Percentiles rank a stretch among this genome's conserved stretches.
These are phyloP conservation scores for Mantis religiosa DNA, from an alignment of 2,888 invertebrate genomes.

Conservation along the genomic window DNA sequence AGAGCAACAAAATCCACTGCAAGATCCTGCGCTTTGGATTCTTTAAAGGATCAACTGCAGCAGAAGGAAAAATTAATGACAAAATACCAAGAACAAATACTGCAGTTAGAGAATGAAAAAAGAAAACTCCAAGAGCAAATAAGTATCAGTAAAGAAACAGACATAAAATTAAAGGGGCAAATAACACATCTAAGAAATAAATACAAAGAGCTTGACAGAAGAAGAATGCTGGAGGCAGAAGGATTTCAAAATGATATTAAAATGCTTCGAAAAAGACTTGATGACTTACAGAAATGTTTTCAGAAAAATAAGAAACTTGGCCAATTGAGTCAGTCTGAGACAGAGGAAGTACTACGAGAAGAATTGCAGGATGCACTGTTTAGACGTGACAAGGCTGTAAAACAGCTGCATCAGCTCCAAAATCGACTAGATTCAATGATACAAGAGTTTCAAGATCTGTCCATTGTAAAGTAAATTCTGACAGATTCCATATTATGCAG, in stretches of 20 bases:
- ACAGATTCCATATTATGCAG: no score
- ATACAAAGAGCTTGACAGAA: conserved; percentile 43
- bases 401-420: background rate
- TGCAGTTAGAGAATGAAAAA: conserved; percentile 10
- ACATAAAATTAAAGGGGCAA: conserved; percentile 42
- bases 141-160: conserved; percentile 35
- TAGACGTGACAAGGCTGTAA: background rate
- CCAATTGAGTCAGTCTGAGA: background rate
- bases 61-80: conserved; percentile 16
- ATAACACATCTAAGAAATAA: conserved; percentile 42
- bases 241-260: conserved; percentile 46
- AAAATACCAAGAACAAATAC: conserved; percentile 19
- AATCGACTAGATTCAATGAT: background rate
- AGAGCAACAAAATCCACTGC: background rate
- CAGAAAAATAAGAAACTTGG: background rate
- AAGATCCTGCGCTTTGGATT: background rate
- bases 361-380: background rate
- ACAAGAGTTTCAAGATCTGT: background rate
- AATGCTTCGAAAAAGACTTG: conserved; percentile 41
- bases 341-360: background rate
- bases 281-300: conserved; percentile 40
- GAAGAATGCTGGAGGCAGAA: conserved; percentile 45
- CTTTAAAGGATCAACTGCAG: conserved; percentile 7
- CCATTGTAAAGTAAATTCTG: background rate
- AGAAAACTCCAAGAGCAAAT: background rate